These are phyloP conservation scores for Xerus inauris DNA, from an alignment of 2,113 vertebrate species.

Conservation along the genomic window DNA sequence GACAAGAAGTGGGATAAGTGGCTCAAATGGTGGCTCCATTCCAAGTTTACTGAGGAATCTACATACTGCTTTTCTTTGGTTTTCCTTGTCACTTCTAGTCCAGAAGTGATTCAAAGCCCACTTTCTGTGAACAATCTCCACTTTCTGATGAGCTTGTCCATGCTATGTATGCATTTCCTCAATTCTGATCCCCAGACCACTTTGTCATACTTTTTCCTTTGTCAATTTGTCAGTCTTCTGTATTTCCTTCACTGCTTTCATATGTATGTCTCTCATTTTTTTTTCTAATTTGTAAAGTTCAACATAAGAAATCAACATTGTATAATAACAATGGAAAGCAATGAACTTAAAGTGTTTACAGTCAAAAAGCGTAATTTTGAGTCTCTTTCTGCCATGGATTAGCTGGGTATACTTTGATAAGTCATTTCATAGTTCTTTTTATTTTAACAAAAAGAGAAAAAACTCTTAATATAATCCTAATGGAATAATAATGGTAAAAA, in stretches of 20 bases:
- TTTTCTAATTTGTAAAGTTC: constrained; percentile 31
- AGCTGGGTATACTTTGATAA: background rate
- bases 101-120: background rate
- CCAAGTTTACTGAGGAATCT: too few species aligned
- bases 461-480: too few species aligned
- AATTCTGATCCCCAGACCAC: background rate
- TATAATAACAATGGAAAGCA: constrained; percentile 24
- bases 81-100: constrained; percentile 12
- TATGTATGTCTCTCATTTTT: constrained; percentile 3
- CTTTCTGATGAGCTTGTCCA: background rate
- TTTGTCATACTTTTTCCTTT: constrained; percentile 41
- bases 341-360: background rate
- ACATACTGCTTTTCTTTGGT: background rate
- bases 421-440: background rate
- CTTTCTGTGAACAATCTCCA: background rate
- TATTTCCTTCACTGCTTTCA: constrained; percentile 25
- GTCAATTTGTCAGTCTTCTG: background rate
- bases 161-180: background rate
- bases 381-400: constrained; percentile 11
- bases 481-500: too few species aligned
- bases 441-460: too few species aligned
- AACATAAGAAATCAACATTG: background rate
- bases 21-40: too few species aligned
- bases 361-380: constrained; percentile 2
- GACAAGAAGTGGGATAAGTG: too few species aligned